A percentile compares a stretch with the other conserved stretches of the same genome.
Evolutionary conservation across 92 coral and sea anemone species (phyloP).

Genomic region (Phenganax subtilis): DNA sequence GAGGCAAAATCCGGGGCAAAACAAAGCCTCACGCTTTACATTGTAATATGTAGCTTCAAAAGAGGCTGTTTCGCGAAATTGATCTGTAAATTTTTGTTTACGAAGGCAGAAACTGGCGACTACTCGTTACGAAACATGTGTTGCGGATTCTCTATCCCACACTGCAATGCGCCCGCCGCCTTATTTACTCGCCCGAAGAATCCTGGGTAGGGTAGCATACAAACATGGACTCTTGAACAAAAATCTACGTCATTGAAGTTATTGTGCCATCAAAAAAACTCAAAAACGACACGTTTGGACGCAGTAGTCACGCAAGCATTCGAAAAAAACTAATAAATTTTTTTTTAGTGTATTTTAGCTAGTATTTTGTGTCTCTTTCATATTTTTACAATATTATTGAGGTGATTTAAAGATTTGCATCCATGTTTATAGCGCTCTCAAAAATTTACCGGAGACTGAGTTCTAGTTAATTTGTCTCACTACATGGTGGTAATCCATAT

Average conservation of each 20-base stretch:
- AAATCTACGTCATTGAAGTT: no score
- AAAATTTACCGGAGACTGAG: constrained; percentile 1
- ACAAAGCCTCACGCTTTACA: constrained; percentile 19
- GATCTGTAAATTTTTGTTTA: constrained; percentile 12
- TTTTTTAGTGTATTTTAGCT: no score
- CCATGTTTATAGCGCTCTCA: not conserved
- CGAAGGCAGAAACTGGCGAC: constrained; percentile 1
- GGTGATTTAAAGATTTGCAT: not conserved
- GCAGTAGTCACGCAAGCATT: no score
- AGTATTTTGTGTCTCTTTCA: no score
- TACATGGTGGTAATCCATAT: no score
- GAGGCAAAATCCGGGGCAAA: constrained; percentile 8
- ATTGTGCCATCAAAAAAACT: no score
- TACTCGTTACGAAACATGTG: constrained; percentile 18
- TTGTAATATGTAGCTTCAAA: constrained; percentile 7
- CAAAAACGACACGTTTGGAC: no score
- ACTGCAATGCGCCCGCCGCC: constrained; percentile 25
- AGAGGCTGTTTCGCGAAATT: not conserved
- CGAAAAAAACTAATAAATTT: no score
- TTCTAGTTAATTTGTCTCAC: not conserved
- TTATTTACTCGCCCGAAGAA: constrained; percentile 5
- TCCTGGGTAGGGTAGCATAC: not conserved
- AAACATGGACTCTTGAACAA: not conserved
- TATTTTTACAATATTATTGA: no score
- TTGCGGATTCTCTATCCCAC: constrained; percentile 26